Conservation (phyloP, 1,140 invertebrate genomes). For the Zaprionus ghesquierei region DNA sequence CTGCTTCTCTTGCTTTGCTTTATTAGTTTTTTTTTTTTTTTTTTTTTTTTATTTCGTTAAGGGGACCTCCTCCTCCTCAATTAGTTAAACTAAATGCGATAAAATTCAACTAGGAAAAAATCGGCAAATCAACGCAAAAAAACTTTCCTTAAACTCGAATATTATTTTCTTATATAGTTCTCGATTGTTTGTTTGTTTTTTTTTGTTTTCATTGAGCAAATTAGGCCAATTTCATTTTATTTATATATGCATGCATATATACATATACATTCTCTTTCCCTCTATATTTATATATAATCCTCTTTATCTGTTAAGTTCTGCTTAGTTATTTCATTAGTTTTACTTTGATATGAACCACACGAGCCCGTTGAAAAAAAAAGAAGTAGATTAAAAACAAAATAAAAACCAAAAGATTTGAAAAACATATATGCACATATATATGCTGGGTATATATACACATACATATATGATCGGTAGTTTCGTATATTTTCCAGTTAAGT, state of each 20-base stretch:
- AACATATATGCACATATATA: conserved; percentile 20
- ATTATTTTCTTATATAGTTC: conserved; percentile 35
- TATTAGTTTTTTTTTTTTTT: conserved; percentile 18
- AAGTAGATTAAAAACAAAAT: conserved; percentile 14
- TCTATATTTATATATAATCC: conserved; percentile 2
- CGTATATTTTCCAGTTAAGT: conserved; percentile 16
- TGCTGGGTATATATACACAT: conserved; percentile 14
- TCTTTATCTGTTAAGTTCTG: conserved; percentile 18
- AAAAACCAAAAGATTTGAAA: neutral
- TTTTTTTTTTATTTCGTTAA: conserved; percentile 21
- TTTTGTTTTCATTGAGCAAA: conserved; percentile 64
- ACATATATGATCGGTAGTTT: neutral
- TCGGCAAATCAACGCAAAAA: neutral
- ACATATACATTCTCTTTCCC: conserved; percentile 34
- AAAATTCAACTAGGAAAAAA: conserved; percentile 66
- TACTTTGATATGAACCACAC: conserved; percentile 55
- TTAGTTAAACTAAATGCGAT: conserved; percentile 71
- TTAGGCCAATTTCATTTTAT: conserved; percentile 55
- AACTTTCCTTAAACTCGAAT: conserved; percentile 8
- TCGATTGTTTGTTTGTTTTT: no score
- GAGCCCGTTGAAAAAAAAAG: conserved; percentile 8
- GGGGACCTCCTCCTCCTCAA: conserved; percentile 27
- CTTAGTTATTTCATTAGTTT: conserved; percentile 11
- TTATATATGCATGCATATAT: conserved; percentile 11
- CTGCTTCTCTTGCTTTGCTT: neutral